Evolutionary conservation across 2,113 vertebrate species (phyloP).

Genomic region (Labeo catla): DNA sequence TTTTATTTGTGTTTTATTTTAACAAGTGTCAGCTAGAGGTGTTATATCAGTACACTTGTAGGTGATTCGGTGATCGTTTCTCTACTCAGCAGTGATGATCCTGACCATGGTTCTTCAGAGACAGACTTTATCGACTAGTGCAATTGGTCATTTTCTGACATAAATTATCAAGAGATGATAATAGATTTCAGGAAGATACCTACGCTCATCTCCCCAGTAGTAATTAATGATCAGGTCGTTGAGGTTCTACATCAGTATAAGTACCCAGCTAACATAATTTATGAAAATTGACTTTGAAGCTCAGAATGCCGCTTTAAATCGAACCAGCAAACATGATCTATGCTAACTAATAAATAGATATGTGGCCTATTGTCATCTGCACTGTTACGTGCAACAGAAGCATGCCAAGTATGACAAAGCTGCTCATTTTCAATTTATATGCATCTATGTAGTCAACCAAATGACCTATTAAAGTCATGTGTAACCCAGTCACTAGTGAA

Average conservation of each 20-base stretch:
- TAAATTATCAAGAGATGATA: constrained; percentile 4
- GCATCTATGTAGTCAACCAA: neutral
- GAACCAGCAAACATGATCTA: neutral
- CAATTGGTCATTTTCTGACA: neutral
- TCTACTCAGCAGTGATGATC: neutral
- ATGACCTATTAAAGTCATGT: too few relatives aligned
- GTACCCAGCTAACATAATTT: neutral
- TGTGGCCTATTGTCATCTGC: neutral
- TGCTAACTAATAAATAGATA: neutral
- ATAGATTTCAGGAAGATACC: neutral
- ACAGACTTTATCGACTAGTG: neutral
- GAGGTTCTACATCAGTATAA: neutral
- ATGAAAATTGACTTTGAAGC: neutral
- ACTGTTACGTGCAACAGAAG: neutral
- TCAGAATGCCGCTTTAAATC: neutral
- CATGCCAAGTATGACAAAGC: neutral
- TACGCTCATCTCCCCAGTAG: neutral
- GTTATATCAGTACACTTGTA: neutral
- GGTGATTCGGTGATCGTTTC: neutral
- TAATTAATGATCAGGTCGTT: neutral
- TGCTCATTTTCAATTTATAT: neutral
- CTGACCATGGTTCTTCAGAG: neutral
- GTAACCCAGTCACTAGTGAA: too few relatives aligned
- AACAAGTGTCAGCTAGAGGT: neutral
- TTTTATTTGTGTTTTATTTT: constrained; percentile 3